Percentiles rank a stretch among this genome's conserved stretches.
Evolutionary conservation across 1,140 invertebrate species (phyloP).

Genomic region (Aphis craccivora): DNA sequence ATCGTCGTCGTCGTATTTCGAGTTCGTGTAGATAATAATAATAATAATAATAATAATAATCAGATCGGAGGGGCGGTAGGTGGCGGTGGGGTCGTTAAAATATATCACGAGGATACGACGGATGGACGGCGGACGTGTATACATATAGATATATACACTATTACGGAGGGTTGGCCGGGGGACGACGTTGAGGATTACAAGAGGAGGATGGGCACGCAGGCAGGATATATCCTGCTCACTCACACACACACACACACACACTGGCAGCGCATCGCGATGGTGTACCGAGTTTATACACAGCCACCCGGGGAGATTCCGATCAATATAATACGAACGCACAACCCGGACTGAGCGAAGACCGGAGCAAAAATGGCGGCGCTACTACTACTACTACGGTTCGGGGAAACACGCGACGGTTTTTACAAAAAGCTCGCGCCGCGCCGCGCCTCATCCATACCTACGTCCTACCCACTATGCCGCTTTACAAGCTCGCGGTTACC

Average conservation of each 20-base stretch:
- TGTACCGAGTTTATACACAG: not conserved
- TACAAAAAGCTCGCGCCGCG: constrained; percentile 19
- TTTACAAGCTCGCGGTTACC: not conserved
- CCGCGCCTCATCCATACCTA: not conserved
- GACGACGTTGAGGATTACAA: not conserved
- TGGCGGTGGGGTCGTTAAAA: constrained; percentile 41
- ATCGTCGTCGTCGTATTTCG: not conserved
- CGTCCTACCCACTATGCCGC: not conserved
- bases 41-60: constrained; percentile 23
- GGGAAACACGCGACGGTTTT: constrained; percentile 34
- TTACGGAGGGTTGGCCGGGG: not conserved
- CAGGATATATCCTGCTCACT: not conserved
- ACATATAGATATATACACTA: not conserved
- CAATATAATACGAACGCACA: constrained; percentile 42
- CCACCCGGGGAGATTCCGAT: constrained; percentile 44
- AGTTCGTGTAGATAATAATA: not conserved
- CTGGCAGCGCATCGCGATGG: not conserved
- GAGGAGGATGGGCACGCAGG: not conserved
- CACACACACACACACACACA: not conserved
- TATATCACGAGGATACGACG: constrained; percentile 4
- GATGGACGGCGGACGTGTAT: not conserved
- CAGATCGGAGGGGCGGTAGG: not conserved
- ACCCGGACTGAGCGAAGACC: constrained; percentile 37
- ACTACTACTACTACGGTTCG: not conserved
- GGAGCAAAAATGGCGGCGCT: constrained; percentile 52